Base-by-base conservation (phyloP, 2,888 invertebrate genomes). In the Chymomyza procnemis region DNA sequence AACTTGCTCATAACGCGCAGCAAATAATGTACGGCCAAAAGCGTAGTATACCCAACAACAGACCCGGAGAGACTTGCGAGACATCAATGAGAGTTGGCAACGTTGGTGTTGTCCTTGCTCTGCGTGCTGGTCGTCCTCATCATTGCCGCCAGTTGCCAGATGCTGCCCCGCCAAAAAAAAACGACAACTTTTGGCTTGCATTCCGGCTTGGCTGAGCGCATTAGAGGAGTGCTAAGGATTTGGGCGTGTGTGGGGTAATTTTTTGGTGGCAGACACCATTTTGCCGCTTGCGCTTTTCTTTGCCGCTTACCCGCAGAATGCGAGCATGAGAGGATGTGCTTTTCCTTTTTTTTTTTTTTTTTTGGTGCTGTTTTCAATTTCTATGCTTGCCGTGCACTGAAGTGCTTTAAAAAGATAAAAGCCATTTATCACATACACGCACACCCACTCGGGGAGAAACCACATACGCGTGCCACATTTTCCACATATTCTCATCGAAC, bases 371-470 rank as follows among this genome's bases (percentile, higher is more conserved):
- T 54, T 54, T 54, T 54, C 21, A 12, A 19, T 21, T 21, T 54
- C 54, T 18, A 50, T 50, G 50, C 18, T 74, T 74, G 83, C 78
- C 85, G 73, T 83, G 80, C 85, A 80, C 66, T 69, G 78, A 80
- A 82, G 82, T 82, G 84, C 84, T 76, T 85, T 80, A 83, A 85
- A 85, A 80, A 86, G 82, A 86, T 83, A 83, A 82, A 82, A 82
- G 81, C 86, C 86, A 85, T 82, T 82, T 82, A 82, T 82, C 82
- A 82, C 78, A 80, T 76, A 68, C 80, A 80, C 70, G 60, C 34
- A 56, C 63, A 47, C 64, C 54, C 54, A 55, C 14, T 26, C n/a
- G n/a, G n/a, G n/a, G n/a, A 14, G 22, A 8, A 52, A 21, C 16
- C 71, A 73, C 69, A 64, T 67, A 75, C 72, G 72, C 78, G 72